Percentiles rank a stretch among this genome's conserved stretches.
Evolutionary conservation across 92 coral and sea anemone genomes (phyloP).

Genomic region (Porites rus): DNA sequence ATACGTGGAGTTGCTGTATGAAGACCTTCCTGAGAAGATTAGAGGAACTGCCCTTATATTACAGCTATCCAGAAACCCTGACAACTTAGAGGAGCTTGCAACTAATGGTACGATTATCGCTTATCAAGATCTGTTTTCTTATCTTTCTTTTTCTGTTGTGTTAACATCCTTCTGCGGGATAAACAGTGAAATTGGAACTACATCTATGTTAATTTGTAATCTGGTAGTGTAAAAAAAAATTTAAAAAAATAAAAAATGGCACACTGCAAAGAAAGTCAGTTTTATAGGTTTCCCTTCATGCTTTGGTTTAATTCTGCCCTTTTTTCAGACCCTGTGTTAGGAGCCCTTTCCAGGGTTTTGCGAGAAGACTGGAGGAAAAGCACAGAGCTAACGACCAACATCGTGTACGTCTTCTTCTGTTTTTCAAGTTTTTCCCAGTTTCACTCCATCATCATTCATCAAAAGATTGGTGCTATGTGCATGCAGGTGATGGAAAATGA

Average conservation of each 20-base stretch:
- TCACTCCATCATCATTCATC: slow-evolving; percentile 90
- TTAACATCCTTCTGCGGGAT: neutral
- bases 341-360: slow-evolving; percentile 91
- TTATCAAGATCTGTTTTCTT: neutral
- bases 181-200: no score
- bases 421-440: slow-evolving; percentile 98
- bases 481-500: slow-evolving; percentile 96
- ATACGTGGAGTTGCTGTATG: slow-evolving; percentile 95
- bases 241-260: no score
- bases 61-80: slow-evolving; percentile 96
- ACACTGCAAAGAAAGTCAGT: no score
- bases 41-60: slow-evolving; percentile 94
- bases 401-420: slow-evolving; percentile 95
- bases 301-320: neutral
- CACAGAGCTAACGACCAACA: slow-evolving; percentile 96
- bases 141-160: neutral
- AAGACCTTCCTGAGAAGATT: slow-evolving; percentile 95
- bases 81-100: slow-evolving; percentile 95
- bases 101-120: slow-evolving; percentile 74
- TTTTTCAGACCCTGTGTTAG: slow-evolving; percentile 89
- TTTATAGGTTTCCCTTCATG: neutral
- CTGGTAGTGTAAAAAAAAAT: no score
- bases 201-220: no score
- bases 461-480: slow-evolving; percentile 97
- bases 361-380: slow-evolving; percentile 98